phyloP scores from a whole-genome alignment of 2,113 vertebrate species.

The Paramisgurnus dabryanus region DNA sequence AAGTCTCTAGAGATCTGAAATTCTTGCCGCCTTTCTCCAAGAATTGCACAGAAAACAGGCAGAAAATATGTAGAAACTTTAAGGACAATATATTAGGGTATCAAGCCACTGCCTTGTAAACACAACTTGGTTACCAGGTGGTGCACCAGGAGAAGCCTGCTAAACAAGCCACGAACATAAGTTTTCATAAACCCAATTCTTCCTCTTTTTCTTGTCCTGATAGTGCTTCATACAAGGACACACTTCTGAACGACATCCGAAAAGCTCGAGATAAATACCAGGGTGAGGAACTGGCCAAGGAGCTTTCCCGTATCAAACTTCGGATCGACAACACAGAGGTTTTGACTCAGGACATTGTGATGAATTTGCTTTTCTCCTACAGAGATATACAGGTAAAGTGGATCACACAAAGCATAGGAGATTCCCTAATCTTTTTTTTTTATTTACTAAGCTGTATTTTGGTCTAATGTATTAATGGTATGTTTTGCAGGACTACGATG shows the following conservation, averaged over 20 bases:
- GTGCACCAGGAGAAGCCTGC: too few relatives aligned
- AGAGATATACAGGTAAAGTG: constrained; percentile 90
- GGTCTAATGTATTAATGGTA: background rate
- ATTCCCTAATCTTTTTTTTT: background rate
- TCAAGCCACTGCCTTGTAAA: too few relatives aligned
- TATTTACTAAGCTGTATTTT: background rate
- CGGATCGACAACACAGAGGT: constrained; percentile 90
- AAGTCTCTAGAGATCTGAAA: too few relatives aligned
- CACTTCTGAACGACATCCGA: constrained; percentile 88
- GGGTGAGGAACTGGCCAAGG: constrained; percentile 90
- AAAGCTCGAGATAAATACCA: constrained; percentile 93
- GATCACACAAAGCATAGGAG: background rate
- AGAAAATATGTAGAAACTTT: too few relatives aligned
- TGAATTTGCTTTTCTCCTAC: constrained; percentile 95
- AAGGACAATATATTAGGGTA: too few relatives aligned
- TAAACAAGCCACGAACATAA: too few relatives aligned
- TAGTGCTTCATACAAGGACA: constrained; percentile 89
- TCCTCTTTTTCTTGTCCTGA: constrained; percentile 14
- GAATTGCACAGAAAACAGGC: background rate
- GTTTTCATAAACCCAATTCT: too few relatives aligned
- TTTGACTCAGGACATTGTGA: constrained; percentile 90
- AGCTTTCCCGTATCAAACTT: constrained; percentile 89
- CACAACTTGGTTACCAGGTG: too few relatives aligned
- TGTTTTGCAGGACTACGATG: constrained; percentile 86
- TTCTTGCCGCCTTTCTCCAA: background rate